A percentile compares a stretch with the other conserved stretches of the same genome.
phyloP scores from a whole-genome alignment of 2,888 invertebrate genomes.

The Synanthedon formicaeformis region DNA sequence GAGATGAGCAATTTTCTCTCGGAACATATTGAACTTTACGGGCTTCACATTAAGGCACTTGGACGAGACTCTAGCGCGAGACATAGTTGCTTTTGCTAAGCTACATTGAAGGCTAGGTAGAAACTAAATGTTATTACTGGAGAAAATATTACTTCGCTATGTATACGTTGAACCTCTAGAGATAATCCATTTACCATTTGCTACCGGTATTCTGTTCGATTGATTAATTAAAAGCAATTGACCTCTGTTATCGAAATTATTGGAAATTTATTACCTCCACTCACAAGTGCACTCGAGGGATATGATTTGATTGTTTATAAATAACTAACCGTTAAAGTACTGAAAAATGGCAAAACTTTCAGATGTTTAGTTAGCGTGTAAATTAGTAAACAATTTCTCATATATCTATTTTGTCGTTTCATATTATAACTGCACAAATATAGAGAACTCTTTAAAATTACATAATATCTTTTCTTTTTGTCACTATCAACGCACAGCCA shows the following conservation, averaged over 20 bases:
- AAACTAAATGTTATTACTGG: conserved; percentile 16
- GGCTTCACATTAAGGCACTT: conserved; percentile 11
- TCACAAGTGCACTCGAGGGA: neutral
- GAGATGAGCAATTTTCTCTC: conserved; percentile 10
- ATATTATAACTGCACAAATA: too few relatives aligned
- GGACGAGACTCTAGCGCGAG: conserved; percentile 9
- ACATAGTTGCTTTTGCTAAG: neutral
- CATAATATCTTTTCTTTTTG: too few relatives aligned
- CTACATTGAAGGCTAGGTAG: neutral
- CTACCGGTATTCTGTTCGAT: neutral
- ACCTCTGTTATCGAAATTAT: neutral
- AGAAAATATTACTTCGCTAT: conserved; percentile 19
- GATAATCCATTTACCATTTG: neutral
- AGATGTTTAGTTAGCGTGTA: too few relatives aligned
- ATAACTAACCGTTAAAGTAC: too few relatives aligned
- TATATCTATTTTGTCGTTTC: too few relatives aligned
- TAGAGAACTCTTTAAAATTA: too few relatives aligned
- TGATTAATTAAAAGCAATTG: neutral
- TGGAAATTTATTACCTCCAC: neutral
- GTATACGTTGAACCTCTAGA: conserved; percentile 2
- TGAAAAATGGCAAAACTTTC: too few relatives aligned
- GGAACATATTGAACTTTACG: conserved; percentile 19
- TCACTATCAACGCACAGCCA: too few relatives aligned
- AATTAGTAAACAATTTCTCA: too few relatives aligned
- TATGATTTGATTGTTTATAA: neutral